Evolutionary conservation across 2,113 vertebrate species (phyloP).

Genomic region (Gobius niger): DNA sequence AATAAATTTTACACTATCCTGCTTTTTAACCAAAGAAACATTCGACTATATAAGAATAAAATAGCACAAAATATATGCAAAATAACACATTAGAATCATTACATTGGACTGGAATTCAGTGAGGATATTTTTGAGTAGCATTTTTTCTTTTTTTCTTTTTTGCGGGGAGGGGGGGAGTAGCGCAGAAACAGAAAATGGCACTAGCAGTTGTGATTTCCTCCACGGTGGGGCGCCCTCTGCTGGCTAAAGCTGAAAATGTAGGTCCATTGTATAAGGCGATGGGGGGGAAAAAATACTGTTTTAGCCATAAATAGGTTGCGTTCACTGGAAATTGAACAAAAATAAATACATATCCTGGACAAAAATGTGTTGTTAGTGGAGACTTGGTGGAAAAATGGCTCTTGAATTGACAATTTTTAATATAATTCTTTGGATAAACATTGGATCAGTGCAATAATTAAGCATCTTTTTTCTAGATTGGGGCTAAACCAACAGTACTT

Average conservation of each 20-base stretch:
- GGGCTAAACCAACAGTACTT: no score
- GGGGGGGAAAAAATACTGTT: conserved; percentile 28
- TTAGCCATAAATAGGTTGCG: neutral
- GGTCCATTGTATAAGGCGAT: conserved; percentile 52
- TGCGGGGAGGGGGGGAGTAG: conserved; percentile 33
- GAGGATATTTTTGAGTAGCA: conserved; percentile 51
- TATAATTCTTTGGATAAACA: no score
- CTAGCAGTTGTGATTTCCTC: conserved; percentile 47
- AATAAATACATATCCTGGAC: no score
- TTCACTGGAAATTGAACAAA: no score
- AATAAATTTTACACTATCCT: conserved; percentile 81
- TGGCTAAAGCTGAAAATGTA: conserved; percentile 40
- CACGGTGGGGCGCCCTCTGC: conserved; percentile 43
- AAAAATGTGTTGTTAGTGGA: no score
- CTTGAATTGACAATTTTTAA: no score
- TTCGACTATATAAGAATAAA: conserved; percentile 80
- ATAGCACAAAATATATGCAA: conserved; percentile 80
- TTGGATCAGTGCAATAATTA: no score
- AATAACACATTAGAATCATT: conserved; percentile 70
- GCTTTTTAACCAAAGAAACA: conserved; percentile 79
- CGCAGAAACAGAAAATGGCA: conserved; percentile 55
- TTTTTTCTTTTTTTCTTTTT: conserved; percentile 2
- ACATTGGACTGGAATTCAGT: conserved; percentile 68
- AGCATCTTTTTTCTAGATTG: no score
- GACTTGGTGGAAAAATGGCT: no score